Evolutionary conservation across 2,797 vertebrate species (phyloP).

Genomic region (Platyrinchus mystaceus): DNA sequence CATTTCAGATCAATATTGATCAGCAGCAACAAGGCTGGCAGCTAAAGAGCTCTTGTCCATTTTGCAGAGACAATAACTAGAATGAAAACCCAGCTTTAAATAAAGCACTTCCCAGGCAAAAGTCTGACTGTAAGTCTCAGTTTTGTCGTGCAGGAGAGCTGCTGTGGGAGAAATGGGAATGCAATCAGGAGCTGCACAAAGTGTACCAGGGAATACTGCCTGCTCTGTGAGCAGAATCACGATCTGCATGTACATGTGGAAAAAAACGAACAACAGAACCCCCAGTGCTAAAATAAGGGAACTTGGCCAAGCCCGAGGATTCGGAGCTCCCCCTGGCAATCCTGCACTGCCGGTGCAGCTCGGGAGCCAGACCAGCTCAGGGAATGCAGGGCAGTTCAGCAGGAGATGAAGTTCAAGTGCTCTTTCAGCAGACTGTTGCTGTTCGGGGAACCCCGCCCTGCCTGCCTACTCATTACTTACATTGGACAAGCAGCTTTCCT

Average conservation of each 20-base stretch:
- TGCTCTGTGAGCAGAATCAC: neutral
- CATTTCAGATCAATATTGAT: neutral
- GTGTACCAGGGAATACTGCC: neutral
- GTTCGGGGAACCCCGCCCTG: neutral
- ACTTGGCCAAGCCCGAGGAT: neutral
- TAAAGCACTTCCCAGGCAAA: neutral
- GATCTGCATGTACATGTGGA: rapidly evolving
- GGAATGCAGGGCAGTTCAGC: neutral
- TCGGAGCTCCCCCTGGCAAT: neutral
- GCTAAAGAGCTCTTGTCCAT: neutral
- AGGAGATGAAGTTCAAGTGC: neutral
- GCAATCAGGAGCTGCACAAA: neutral
- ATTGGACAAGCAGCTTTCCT: neutral
- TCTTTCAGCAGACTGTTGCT: neutral
- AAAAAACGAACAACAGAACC: neutral
- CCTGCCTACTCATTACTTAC: neutral
- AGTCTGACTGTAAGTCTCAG: neutral
- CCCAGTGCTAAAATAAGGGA: neutral
- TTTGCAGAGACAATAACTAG: neutral
- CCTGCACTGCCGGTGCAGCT: neutral
- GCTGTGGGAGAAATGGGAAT: neutral
- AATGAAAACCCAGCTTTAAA: neutral
- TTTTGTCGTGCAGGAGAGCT: neutral
- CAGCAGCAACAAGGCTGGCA: neutral
- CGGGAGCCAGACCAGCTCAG: neutral